phyloP scores from a whole-genome alignment of 2,888 invertebrate genomes.

The Drosophila vallismaia region DNA sequence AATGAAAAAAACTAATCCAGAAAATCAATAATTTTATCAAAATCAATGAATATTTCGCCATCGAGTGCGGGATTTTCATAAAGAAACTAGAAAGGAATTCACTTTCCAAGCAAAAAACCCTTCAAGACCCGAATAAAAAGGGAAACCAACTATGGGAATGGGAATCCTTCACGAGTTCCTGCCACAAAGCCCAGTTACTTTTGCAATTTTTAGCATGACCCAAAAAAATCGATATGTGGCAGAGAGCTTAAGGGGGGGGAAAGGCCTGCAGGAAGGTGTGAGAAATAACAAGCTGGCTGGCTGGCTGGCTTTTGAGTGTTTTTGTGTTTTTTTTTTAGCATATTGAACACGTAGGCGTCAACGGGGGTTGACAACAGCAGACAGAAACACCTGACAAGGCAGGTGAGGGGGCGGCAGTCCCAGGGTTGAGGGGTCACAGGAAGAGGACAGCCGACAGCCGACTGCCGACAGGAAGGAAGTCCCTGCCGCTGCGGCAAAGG shows the following conservation, averaged over 20 bases:
- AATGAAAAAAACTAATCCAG: not conserved
- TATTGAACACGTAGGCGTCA: constrained; percentile 43
- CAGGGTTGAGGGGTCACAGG: not conserved
- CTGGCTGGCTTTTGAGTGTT: constrained; percentile 24
- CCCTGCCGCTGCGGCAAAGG: constrained; percentile 59
- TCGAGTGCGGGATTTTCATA: too few relatives aligned
- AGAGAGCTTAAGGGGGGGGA: not conserved
- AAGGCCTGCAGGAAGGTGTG: constrained; percentile 21
- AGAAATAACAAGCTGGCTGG: constrained; percentile 41
- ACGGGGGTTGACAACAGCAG: constrained; percentile 41
- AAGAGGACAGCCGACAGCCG: constrained; percentile 48
- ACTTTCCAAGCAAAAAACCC: too few relatives aligned
- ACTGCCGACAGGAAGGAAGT: constrained; percentile 71
- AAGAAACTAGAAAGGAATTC: too few relatives aligned
- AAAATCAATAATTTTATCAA: too few relatives aligned
- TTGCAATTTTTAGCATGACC: constrained; percentile 33
- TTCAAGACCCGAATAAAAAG: not conserved
- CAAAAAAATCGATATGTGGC: constrained; percentile 39
- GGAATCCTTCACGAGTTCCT: constrained; percentile 19
- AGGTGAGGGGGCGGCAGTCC: constrained; percentile 1
- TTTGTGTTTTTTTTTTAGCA: constrained; percentile 26
- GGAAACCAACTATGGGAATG: constrained; percentile 14
- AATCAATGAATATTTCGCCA: too few relatives aligned
- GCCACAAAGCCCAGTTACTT: not conserved
- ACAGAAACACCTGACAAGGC: constrained; percentile 60